phyloP scores from a whole-genome alignment of 1,140 invertebrate genomes.

The Stegodyphus dumicola region DNA sequence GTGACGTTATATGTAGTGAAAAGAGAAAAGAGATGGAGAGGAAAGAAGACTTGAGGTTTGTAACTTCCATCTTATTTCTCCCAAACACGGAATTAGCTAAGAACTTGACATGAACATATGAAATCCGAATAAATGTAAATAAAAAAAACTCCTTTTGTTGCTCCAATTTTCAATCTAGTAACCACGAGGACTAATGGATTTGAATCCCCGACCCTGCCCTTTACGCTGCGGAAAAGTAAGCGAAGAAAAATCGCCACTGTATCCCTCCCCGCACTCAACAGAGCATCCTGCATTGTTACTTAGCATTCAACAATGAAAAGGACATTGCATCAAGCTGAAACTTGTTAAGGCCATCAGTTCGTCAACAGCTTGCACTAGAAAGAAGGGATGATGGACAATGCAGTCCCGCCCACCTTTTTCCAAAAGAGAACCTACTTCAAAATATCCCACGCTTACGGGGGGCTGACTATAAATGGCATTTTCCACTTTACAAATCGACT shows the following conservation, averaged over 20 bases:
- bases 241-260: neutral
- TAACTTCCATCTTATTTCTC: neutral
- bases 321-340: slow-evolving; percentile 4
- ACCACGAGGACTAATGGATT: slow-evolving; percentile 17
- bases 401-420: slow-evolving; percentile 13
- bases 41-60: no score
- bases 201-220: neutral
- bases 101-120: neutral
- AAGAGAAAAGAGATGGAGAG: no score
- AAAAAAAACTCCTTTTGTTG: neutral
- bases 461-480: neutral
- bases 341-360: slow-evolving; percentile 6
- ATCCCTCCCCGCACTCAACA: neutral
- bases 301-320: neutral
- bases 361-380: slow-evolving; percentile 1
- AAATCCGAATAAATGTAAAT: slow-evolving; percentile 9
- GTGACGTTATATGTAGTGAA: no score
- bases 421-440: neutral
- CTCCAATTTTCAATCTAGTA: slow-evolving; percentile 9
- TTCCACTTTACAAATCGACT: neutral
- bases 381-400: slow-evolving; percentile 15
- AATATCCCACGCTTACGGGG: neutral
- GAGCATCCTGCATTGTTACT: neutral
- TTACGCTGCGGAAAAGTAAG: neutral
- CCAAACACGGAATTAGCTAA: neutral